Base-by-base conservation (phyloP, 2,113 vertebrate genomes). In the Poeciliopsis retropinna region DNA sequence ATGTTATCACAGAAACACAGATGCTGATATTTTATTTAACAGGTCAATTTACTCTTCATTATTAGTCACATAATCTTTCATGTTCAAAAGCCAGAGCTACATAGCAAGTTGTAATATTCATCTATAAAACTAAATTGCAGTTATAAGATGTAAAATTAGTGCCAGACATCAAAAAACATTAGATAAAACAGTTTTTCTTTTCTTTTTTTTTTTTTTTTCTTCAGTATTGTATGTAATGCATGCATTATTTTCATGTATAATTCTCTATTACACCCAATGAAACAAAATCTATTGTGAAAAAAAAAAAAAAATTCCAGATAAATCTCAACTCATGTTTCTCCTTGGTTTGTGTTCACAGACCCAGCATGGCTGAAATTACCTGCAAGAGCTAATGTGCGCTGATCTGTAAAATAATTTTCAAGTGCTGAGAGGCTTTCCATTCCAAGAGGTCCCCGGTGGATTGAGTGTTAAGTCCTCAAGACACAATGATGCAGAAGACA, bases 1-100 rank as follows among this genome's bases (percentile, higher is more conserved):
- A 70, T 79, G 85, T 70, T 85, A 83, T 89, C 72, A 81, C 78
- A 88, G 79, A 92, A 90, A 91, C 91, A 76, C 85, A 81, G 78
- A 92, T 83, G 74, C 89, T 41, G 65, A 90, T 87, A 90, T 91
- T 93, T 85, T 92, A 91, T 82, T 74, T 92, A 94, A 93, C 90
- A 90, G 85, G 80, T 91, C 88, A 87, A 88, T 92, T 84, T 82
- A 80, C 60, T 75, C 79, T 85, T 87, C 79, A 87, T 90, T 57
- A 91, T 82, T 83, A 86, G 67, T 81, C 44, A 27, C 85, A 88
- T 91, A 73, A 79, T 92, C 32, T n/a, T 72, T 5, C 17, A 51
- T 91, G 83, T 80, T 79, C 80, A 85, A 64, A 91, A 88, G 85
- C 44, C 61, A 60, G 34, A 2, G 2, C 9, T 34, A 34, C 34